These are phyloP conservation scores for Tenthredo amoena DNA, from an alignment of 2,888 invertebrate species.

Conservation along the genomic window DNA sequence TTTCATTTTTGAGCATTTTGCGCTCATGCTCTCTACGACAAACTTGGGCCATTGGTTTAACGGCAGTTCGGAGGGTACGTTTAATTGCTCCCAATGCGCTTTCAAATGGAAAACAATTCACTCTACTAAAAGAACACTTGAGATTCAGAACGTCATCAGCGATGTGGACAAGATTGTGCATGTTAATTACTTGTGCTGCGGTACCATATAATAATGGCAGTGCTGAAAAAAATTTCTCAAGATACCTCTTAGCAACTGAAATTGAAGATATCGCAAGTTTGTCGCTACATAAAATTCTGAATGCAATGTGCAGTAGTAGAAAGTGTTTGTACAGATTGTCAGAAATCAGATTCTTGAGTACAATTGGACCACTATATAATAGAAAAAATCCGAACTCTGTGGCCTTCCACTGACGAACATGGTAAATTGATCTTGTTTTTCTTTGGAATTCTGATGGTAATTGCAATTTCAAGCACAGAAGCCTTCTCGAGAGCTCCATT, in stretches of 20 bases:
- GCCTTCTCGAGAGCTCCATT: constrained; percentile 23
- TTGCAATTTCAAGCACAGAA: constrained; percentile 33
- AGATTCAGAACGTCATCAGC: constrained; percentile 48
- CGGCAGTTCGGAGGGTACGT: constrained; percentile 25
- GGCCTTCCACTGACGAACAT: constrained; percentile 49
- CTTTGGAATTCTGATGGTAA: constrained; percentile 52
- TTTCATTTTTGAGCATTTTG: background rate
- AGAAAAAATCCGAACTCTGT: constrained; percentile 39
- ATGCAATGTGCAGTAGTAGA: constrained; percentile 42
- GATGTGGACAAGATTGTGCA: constrained; percentile 46
- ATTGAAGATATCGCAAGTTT: constrained; percentile 17
- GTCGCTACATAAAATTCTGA: constrained; percentile 40
- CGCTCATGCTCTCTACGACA: constrained; percentile 35
- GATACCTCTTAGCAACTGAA: constrained; percentile 29
- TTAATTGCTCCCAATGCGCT: constrained; percentile 41
- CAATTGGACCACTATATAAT: constrained; percentile 37
- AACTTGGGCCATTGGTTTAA: constrained; percentile 19
- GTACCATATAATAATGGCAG: constrained; percentile 34
- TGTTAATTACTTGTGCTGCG: constrained; percentile 28
- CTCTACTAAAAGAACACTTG: constrained; percentile 21
- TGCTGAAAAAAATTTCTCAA: constrained; percentile 44
- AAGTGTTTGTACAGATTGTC: constrained; percentile 46
- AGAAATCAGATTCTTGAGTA: constrained; percentile 39
- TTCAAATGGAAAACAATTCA: constrained; percentile 44
- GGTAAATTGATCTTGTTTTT: constrained; percentile 52